These are phyloP conservation scores for Limonius californicus DNA, from an alignment of 1,140 invertebrate genomes.

Conservation along the genomic window DNA sequence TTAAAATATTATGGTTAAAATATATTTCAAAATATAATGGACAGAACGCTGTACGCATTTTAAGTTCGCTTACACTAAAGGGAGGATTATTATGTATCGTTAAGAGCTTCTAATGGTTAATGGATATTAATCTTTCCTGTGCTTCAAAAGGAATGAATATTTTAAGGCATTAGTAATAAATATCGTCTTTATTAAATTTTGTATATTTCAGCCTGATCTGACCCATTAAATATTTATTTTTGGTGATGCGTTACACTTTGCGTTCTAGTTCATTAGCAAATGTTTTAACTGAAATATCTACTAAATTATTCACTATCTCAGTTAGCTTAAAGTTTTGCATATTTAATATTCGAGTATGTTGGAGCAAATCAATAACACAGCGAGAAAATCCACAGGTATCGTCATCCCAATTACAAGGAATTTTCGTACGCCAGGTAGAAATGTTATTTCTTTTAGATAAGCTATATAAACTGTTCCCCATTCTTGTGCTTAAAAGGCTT, in stretches of 20 bases:
- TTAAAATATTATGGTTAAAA: too few species aligned
- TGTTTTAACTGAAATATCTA: slow-evolving; percentile 3
- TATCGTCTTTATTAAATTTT: neutral
- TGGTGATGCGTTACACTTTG: neutral
- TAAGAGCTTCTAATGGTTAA: too few species aligned
- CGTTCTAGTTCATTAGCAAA: slow-evolving; percentile 8
- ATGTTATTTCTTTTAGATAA: slow-evolving; percentile 5
- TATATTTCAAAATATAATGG: too few species aligned
- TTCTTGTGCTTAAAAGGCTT: neutral
- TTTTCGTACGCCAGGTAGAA: neutral
- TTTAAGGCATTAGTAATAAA: neutral
- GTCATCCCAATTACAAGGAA: neutral
- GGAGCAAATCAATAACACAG: neutral
- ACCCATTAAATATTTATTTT: neutral
- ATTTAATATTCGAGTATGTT: slow-evolving; percentile 1
- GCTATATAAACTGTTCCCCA: neutral
- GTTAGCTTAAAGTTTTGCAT: neutral
- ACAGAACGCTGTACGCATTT: too few species aligned
- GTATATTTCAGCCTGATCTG: neutral
- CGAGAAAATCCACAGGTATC: neutral
- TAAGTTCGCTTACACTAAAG: too few species aligned
- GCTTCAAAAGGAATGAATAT: too few species aligned
- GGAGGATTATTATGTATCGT: too few species aligned
- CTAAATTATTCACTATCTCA: slow-evolving; percentile 3
- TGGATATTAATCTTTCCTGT: too few species aligned